phyloP scores from a whole-genome alignment of 2,888 invertebrate genomes.

The Cyrtodaria siliqua region DNA sequence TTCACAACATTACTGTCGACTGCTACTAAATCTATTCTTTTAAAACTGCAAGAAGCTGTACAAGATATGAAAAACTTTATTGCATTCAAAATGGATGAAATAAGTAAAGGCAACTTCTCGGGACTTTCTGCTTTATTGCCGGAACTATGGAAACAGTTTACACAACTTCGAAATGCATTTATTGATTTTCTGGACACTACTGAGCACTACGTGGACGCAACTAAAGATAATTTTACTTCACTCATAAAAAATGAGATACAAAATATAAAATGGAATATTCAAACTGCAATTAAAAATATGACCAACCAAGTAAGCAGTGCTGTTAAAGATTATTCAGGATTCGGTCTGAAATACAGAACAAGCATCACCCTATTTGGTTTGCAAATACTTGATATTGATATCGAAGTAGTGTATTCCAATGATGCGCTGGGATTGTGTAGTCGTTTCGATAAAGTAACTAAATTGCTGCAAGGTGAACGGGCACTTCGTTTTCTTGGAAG shows the following conservation, averaged over 20 bases:
- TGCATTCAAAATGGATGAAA: background rate
- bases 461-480: constrained; percentile 35
- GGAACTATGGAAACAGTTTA: constrained; percentile 12
- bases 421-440: constrained; percentile 36
- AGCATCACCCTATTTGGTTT: constrained; percentile 6
- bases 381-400: constrained; percentile 21
- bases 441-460: constrained; percentile 33
- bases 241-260: constrained; percentile 14
- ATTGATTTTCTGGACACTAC: constrained; percentile 29
- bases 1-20: background rate
- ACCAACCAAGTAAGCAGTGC: constrained; percentile 8
- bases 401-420: constrained; percentile 42
- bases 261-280: constrained; percentile 23
- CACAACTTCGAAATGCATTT: background rate
- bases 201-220: constrained; percentile 15
- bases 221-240: constrained; percentile 8
- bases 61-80: background rate
- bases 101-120: constrained; percentile 5
- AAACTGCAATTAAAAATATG: constrained; percentile 4
- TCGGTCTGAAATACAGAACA: constrained; percentile 33
- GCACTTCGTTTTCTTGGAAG: constrained; percentile 37
- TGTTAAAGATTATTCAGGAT: constrained; percentile 12
- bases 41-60: background rate
- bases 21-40: background rate
- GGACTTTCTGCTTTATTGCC: background rate